Base-by-base conservation (phyloP, 2,888 invertebrate genomes). In the Trissolcus japonicus region DNA sequence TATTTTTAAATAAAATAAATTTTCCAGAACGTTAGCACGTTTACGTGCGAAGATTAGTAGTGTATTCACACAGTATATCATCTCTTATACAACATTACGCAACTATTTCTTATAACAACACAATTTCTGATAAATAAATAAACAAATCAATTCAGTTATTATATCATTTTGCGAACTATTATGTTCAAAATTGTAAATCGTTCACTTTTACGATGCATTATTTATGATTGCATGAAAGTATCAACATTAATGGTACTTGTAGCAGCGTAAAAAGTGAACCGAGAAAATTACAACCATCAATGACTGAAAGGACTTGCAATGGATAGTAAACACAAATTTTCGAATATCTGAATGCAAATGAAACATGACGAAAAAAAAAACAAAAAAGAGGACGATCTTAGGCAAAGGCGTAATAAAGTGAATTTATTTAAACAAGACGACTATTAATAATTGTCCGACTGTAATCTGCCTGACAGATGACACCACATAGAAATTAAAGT, bases 211-310 rank as follows among this genome's bases (percentile, higher is more conserved):
- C 17, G 55, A 65, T 55, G 48, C 13, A 46, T 61, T 61, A 61
- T 65, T 55, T 65, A 65, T 48, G 55, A 65, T 65, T 63, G 54
- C 65, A 35, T 65, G 46, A 55, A 55, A 19, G 29, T 19, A 43
- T 63, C 25, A 43, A 2, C 25, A 29, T 63, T 63, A 53, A 21
- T 21, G 16, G 40, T 21, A 29, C 48, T 60, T 17, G 29, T 19
- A 25, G 16, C 48, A 13, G 11, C 25, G 40, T 43, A n/a, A 46
- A 43, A 21, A 43, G 13, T 21, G 19, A 3, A 13, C 19, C 11
- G 2, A 21, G 19, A 14, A 67, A 59, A 67, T 67, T 59, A 53
- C 41, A 29, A 14, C 43, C 16, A 67, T 67, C 53, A 51, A 50
- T 29, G 4, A 9, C 35, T 35, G 11, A 35, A 35, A 11, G 6